Evolutionary conservation across 1,140 invertebrate species (phyloP), one percentile per base, ranked within the genome.

Genomic region (Bactericera cockerelli): DNA sequence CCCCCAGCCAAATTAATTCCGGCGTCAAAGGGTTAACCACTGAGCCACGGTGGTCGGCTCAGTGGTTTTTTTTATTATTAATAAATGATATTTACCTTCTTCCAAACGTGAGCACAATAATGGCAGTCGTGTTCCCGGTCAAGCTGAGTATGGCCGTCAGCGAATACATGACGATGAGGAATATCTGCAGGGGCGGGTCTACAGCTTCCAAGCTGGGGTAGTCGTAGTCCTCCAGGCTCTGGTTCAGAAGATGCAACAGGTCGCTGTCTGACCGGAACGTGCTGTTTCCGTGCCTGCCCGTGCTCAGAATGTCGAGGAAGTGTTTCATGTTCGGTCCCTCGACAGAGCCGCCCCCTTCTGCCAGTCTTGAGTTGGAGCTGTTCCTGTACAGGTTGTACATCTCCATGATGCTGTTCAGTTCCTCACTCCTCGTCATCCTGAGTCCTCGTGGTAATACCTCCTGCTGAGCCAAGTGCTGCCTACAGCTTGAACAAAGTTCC

Each of bases 111-210:
- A 74, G 63, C 1, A 74, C 71, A 14, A 69, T 61, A 49, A 74
- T 72, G 4, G 72, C 71, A 1, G 69, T 69, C 1, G 69, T 61
- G 57, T 74, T 74, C 0, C 70, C 70, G 2, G 63, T 59, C 2
- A 73, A 59, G 11, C 71, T 69, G 4, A 72, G 38, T 2, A 65
- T 56, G 1, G 72, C 70, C 0, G 72, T 72, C 22, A 72, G 26
- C 1, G 70, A 70, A 59, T 73, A 74, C 14, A 73, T 58, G 8
- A 57, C 53, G 10, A 72, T 69, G 16, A 74, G 63, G 39, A 68
- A 69, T 1, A 64, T 62, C 61, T 73, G 71, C 10, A 68, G 58
- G 8, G 63, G 61, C 3, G 49, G 61, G 1, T 66, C 66, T 14
- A 69, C 66, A 10, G 63, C 65, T 21, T 67, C 67, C 59, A 67